These are phyloP conservation scores for Alfaro cultratus DNA, from an alignment of 2,797 vertebrate genomes.

Conservation along the genomic window DNA sequence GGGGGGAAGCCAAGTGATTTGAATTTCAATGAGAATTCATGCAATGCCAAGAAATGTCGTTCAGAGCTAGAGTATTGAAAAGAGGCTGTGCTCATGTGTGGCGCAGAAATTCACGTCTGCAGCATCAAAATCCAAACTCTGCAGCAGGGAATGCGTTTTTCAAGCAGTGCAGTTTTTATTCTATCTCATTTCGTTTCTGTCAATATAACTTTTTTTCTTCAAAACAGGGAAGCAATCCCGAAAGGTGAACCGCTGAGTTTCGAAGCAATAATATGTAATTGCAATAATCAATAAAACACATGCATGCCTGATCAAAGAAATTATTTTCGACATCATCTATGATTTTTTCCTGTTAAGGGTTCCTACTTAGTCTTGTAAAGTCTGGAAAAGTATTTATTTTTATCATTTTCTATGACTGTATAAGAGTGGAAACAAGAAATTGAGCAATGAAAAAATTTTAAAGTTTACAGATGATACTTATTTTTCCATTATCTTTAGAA, in stretches of 20 bases:
- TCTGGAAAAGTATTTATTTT: not conserved
- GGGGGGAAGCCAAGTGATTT: constrained; percentile 71
- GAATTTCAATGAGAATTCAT: constrained; percentile 80
- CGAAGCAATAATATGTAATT: not conserved
- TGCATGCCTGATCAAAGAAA: not conserved
- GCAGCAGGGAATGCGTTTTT: not conserved
- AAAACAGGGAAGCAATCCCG: too few species aligned
- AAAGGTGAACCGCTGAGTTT: not conserved
- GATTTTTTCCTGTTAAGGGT: too few species aligned
- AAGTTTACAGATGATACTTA: not conserved
- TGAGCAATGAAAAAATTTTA: not conserved
- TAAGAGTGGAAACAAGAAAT: not conserved
- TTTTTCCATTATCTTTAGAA: not conserved
- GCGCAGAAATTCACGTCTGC: constrained; percentile 30
- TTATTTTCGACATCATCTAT: not conserved
- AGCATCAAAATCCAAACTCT: not conserved
- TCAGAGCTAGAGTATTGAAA: constrained; percentile 50
- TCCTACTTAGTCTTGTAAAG: not conserved
- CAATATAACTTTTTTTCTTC: not conserved
- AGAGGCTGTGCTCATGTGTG: constrained; percentile 34
- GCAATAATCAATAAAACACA: not conserved
- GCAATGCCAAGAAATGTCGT: constrained; percentile 71
- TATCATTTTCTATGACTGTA: not conserved
- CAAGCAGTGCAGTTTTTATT: not conserved
- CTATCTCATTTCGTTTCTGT: not conserved